Evolutionary conservation across 37 sponge, comb jelly and placozoan species (phyloP), one percentile per base, ranked within the genome.

Genomic region (Hexactinellida sp.): DNA sequence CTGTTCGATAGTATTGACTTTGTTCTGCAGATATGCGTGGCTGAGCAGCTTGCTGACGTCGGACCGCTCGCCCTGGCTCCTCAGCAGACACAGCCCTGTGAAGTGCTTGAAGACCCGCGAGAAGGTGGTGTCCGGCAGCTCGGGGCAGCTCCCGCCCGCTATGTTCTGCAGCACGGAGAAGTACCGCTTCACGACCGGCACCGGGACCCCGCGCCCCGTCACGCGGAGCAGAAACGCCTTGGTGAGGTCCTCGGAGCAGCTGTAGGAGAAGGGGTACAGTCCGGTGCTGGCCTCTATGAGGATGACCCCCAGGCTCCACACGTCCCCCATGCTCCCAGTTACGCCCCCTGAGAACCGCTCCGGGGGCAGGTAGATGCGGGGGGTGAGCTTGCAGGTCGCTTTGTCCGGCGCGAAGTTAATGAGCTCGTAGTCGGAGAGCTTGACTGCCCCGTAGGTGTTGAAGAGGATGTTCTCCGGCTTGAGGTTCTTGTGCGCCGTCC

Each of bases 271-370:
- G 5, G 76, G 76, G 30, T 63, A 63, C 5, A 63, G 30, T 7
- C 76, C 76, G 13, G 76, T 63, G 34, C 76, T 63, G 5, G 76
- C 76, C 34, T 63, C 76, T 10, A 63, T 63, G 28, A 63, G 30
- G 3, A 63, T n/a, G 34, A 63, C 76, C 21, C 76, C 76, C 30
- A 63, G 34, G 34, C 76, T 63, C 76, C 76, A 63, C 34, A 63
- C 76, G 34, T 63, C 76, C 13, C 76, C 76, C 21, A n/a, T 5
- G 25, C 19, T 21, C 34, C 76, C 76, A 16, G 52, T 47, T 7
- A 63, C 76, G 76, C 76, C 30, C 28, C 76, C 76, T 3, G 76
- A 63, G 76, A 63, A 63, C 76, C 76, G 3, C 76, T 63, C 76
- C 5, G 76, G 76, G 13, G 76, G 76, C 5, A 63, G 76, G 34